Base-by-base conservation (phyloP, 2,113 vertebrate genomes). In the Ochotona curzoniae region DNA sequence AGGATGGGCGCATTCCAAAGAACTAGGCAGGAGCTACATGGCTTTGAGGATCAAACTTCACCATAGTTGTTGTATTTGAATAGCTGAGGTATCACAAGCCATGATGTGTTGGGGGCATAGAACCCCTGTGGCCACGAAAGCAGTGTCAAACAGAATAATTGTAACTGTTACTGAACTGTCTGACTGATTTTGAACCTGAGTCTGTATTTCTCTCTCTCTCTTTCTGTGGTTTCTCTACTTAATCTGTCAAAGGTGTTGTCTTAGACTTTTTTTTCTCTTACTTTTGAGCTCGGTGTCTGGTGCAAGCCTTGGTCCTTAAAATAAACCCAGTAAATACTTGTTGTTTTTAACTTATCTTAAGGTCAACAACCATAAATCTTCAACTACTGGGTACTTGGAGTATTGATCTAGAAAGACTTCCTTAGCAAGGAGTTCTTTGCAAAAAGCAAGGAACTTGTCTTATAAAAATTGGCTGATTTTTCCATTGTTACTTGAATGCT, bases 281-380 rank as follows among this genome's bases (percentile, higher is more conserved):
- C n/a, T n/a, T 71, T 91, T 92, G 38, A 44, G 38, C 51, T 91
- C 7, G 8, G 64, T 32, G 51, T 66, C 67, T 87, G 54, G 25
- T 67, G 70, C 5, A 89, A 89, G 13, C 14, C 73, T 81, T 87
- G n/a, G 75, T 84, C 76, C 28, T 73, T 94, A 93, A 81, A 73
- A 84, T 87, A 94, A 87, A 83, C 21, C 1, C 32, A 84, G 85
- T 92, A 91, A 95, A 93, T 92, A 95, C n/a, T 64, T 91, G 84
- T 92, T 96, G 71, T 81, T 92, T 95, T 92, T 87, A 87, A 90
- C 71, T 80, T 93, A 90, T 92, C 61, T 73, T 35, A 95, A 92
- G 84, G 88, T 95, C 96, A 94, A 87, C 67, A 92, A 73, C 67
- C 74, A 47, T 81, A 89, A 80, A 61, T 83, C 76, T 87, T 93